Evolutionary conservation across 2,113 vertebrate genomes (phyloP).

Genomic region (Sphaerodactylus townsendi): DNA sequence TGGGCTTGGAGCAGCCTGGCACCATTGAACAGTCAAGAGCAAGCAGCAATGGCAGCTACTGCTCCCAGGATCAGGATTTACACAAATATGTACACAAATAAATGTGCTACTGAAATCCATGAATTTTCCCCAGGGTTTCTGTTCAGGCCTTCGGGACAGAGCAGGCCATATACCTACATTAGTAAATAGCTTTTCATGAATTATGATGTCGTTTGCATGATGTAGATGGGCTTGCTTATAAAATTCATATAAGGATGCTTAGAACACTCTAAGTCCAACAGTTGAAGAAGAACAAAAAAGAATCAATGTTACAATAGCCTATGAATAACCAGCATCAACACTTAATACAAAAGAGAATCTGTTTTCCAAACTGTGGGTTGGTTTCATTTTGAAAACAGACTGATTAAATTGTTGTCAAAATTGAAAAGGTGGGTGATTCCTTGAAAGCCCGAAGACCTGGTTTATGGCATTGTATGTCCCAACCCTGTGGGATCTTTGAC

Average conservation of each 20-base stretch:
- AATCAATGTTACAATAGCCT: background rate
- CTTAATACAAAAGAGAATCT: background rate
- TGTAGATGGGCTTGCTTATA: background rate
- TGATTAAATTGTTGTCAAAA: too few species aligned
- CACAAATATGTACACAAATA: too few species aligned
- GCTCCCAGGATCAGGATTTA: too few species aligned
- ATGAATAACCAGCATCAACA: background rate
- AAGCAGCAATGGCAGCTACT: too few species aligned
- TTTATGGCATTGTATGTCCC: background rate
- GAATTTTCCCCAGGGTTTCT: background rate
- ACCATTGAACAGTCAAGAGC: too few species aligned
- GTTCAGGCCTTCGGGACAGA: background rate
- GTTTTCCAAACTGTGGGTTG: background rate
- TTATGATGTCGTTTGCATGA: background rate
- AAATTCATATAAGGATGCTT: background rate
- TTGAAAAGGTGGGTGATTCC: background rate
- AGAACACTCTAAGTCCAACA: background rate
- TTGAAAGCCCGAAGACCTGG: background rate
- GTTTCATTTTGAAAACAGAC: too few species aligned
- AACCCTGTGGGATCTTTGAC: background rate
- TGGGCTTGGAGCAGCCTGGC: too few species aligned
- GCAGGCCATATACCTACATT: background rate
- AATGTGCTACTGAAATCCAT: background rate
- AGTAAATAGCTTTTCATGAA: background rate
- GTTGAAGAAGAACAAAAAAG: background rate